Percentiles rank a stretch among this genome's conserved stretches.
These are phyloP conservation scores for Lithophane socia DNA, from an alignment of 2,888 invertebrate genomes.

Conservation along the genomic window DNA sequence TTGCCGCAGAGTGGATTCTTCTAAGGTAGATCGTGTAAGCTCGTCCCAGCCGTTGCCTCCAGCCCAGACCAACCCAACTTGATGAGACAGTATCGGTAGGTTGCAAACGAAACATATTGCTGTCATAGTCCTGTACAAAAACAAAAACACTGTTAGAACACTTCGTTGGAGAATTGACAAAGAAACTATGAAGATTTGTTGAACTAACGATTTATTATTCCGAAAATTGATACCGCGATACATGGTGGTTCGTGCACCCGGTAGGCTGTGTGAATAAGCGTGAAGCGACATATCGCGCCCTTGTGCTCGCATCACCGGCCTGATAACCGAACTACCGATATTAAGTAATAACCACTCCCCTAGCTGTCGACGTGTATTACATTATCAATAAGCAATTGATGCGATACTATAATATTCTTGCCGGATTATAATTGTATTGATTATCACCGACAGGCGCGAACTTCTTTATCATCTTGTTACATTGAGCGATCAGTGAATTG, in stretches of 20 bases:
- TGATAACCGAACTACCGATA: slow-evolving; percentile 87
- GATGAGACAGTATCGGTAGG: slow-evolving; percentile 97
- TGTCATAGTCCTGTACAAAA: slow-evolving; percentile 95
- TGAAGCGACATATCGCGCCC: slow-evolving; percentile 83
- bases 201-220: slow-evolving; percentile 87
- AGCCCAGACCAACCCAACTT: slow-evolving; percentile 98
- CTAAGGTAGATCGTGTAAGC: slow-evolving; percentile 95
- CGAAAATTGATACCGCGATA: slow-evolving; percentile 81
- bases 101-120: slow-evolving; percentile 99
- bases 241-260: slow-evolving; percentile 76
- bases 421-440: slow-evolving; percentile 66
- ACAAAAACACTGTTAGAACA: slow-evolving; percentile 69
- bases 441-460: slow-evolving; percentile 56
- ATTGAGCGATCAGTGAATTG: slow-evolving; percentile 36
- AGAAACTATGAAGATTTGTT: slow-evolving; percentile 2
- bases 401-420: slow-evolving; percentile 69
- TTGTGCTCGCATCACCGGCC: slow-evolving; percentile 84
- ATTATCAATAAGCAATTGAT: slow-evolving; percentile 82
- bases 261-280: slow-evolving; percentile 76
- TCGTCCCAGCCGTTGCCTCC: slow-evolving; percentile 99
- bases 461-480: slow-evolving; percentile 28
- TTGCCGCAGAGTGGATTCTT: slow-evolving; percentile 96
- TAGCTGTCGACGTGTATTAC: slow-evolving; percentile 80
- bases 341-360: slow-evolving; percentile 88
- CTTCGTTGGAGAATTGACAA: slow-evolving; percentile 6